Conservation (phyloP, 2,888 invertebrate species). For the Autographa gamma region DNA sequence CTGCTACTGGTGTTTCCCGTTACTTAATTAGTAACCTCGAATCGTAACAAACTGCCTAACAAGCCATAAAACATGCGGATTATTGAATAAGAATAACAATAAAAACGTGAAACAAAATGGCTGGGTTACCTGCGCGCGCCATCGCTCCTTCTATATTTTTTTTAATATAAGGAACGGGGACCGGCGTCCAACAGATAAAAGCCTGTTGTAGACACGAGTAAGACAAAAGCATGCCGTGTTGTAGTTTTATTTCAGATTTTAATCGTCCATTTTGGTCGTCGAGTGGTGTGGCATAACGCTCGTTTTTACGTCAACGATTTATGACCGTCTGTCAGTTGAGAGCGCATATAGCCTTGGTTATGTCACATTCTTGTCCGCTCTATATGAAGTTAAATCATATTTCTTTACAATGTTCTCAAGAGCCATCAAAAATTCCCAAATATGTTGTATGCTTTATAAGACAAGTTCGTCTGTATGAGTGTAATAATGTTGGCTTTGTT, state of each 20-base stretch:
- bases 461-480: background rate
- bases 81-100: slow-evolving; percentile 83
- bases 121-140: slow-evolving; percentile 82
- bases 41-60: slow-evolving; percentile 82
- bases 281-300: slow-evolving; percentile 67
- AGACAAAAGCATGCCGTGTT: slow-evolving; percentile 83
- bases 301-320: slow-evolving; percentile 75
- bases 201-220: slow-evolving; percentile 85
- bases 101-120: slow-evolving; percentile 80
- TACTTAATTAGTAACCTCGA: slow-evolving; percentile 78
- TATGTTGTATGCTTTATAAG: background rate
- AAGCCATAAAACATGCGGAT: slow-evolving; percentile 86
- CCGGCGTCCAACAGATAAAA: slow-evolving; percentile 79
- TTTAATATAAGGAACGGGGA: slow-evolving; percentile 67
- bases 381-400: slow-evolving; percentile 29
- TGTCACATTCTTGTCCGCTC: slow-evolving; percentile 62
- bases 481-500: background rate
- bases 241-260: slow-evolving; percentile 84
- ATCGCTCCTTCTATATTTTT: slow-evolving; percentile 70
- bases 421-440: background rate
- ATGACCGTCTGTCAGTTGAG: slow-evolving; percentile 61
- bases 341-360: slow-evolving; percentile 62
- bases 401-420: slow-evolving; percentile 8
- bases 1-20: slow-evolving; percentile 76
- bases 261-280: slow-evolving; percentile 80